Evolutionary conservation across 64 coral and sea anemone genomes (phyloP).

Genomic region (Dendrophyllia cribrosa): DNA sequence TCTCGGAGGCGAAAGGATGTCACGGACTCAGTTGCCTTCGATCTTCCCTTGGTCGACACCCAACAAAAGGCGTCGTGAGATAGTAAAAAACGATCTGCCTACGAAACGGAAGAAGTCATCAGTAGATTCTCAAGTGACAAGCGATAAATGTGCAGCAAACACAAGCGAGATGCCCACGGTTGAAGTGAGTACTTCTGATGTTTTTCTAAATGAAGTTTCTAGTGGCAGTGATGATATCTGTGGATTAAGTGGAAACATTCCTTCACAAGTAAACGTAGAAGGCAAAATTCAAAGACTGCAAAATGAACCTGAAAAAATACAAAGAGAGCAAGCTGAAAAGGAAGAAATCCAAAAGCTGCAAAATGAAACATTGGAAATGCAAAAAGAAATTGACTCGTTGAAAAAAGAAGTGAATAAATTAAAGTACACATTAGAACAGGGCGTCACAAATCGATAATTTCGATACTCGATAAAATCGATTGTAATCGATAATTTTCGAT

Average conservation of each 20-base stretch:
- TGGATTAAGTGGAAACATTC: not conserved
- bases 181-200: conserved; percentile 32
- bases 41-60: conserved; percentile 72
- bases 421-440: not conserved
- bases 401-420: not conserved
- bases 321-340: not conserved
- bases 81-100: conserved; percentile 57
- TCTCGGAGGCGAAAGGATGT: conserved; percentile 60
- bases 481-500: too few relatives aligned
- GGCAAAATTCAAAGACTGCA: not conserved
- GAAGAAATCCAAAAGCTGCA: conserved; percentile 4
- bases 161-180: conserved; percentile 24
- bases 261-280: not conserved
- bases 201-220: not conserved
- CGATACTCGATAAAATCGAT: too few relatives aligned
- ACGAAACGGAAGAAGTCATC: conserved; percentile 5
- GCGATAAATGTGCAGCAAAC: conserved; percentile 34
- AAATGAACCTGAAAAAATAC: not conserved
- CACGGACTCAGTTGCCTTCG: conserved; percentile 69
- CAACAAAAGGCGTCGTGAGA: conserved; percentile 36
- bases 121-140: not conserved
- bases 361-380: not conserved
- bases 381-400: not conserved
- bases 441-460: too few relatives aligned
- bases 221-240: not conserved